phyloP scores from a whole-genome alignment of 2,797 vertebrate genomes.

The Sebastes jordani region DNA sequence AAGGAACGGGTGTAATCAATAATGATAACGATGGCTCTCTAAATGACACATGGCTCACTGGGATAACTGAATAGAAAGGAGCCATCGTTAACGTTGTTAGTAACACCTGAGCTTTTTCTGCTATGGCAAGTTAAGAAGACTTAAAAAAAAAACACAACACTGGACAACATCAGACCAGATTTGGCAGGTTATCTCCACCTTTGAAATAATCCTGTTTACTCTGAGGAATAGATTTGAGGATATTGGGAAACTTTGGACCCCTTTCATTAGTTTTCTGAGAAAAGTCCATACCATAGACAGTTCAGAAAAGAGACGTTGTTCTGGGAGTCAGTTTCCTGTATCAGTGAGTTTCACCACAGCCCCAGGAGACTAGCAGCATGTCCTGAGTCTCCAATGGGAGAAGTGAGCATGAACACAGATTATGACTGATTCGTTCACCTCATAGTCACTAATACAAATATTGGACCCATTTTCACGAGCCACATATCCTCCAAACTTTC shows the following conservation, averaged over 20 bases:
- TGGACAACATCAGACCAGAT: background rate
- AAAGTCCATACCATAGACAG: background rate
- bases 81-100: background rate
- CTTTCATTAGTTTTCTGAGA: background rate
- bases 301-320: accelerated
- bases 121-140: background rate
- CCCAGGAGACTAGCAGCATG: too few species aligned
- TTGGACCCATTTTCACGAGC: too few species aligned
- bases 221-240: background rate
- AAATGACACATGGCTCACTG: background rate
- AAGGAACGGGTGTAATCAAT: background rate
- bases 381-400: too few species aligned
- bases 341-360: too few species aligned
- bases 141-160: background rate
- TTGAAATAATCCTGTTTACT: background rate
- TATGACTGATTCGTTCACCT: too few species aligned
- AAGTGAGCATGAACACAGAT: too few species aligned
- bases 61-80: background rate
- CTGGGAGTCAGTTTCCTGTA: too few species aligned
- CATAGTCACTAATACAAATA: too few species aligned
- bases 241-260: background rate
- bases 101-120: background rate
- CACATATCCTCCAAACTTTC: too few species aligned
- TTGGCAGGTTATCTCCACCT: background rate
- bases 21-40: background rate